Percentiles rank a stretch among this genome's conserved stretches.
phyloP scores from a whole-genome alignment of 1,140 invertebrate species.

The Tetraneura akinire region DNA sequence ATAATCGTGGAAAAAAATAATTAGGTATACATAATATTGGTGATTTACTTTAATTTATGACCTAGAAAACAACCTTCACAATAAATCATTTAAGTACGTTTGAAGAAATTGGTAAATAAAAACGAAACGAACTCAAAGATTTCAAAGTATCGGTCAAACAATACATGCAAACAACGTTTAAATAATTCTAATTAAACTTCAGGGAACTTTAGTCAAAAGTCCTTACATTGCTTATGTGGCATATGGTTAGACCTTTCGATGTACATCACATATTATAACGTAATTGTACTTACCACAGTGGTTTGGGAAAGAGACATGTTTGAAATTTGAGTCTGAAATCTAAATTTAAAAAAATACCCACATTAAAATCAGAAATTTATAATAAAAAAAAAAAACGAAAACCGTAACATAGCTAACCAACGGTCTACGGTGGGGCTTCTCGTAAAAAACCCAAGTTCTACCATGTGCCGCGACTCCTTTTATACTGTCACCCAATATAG shows the following conservation, averaged over 20 bases:
- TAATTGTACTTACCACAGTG: constrained; percentile 32
- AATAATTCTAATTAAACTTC: neutral
- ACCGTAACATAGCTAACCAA: neutral
- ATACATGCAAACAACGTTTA: neutral
- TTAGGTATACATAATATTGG: no score
- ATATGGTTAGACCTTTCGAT: neutral
- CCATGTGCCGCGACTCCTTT: constrained; percentile 39
- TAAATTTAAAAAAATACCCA: neutral
- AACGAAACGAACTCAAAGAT: neutral
- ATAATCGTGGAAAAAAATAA: no score
- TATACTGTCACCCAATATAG: constrained; percentile 40
- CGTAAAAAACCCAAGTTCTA: constrained; percentile 11
- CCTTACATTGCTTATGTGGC: constrained; percentile 14
- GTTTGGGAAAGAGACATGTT: constrained; percentile 34
- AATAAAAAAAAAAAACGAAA: neutral
- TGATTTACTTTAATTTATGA: neutral
- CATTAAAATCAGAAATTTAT: neutral
- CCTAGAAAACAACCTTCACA: constrained; percentile 48
- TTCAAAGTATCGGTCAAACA: neutral
- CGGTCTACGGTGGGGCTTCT: neutral
- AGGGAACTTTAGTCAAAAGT: neutral
- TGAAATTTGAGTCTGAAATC: neutral
- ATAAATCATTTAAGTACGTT: neutral
- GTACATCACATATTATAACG: neutral
- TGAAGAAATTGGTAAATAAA: no score